Evolutionary conservation across 2,797 vertebrate species (phyloP), one percentile per base, ranked within the genome.

Genomic region (Hippocampus kuda): DNA sequence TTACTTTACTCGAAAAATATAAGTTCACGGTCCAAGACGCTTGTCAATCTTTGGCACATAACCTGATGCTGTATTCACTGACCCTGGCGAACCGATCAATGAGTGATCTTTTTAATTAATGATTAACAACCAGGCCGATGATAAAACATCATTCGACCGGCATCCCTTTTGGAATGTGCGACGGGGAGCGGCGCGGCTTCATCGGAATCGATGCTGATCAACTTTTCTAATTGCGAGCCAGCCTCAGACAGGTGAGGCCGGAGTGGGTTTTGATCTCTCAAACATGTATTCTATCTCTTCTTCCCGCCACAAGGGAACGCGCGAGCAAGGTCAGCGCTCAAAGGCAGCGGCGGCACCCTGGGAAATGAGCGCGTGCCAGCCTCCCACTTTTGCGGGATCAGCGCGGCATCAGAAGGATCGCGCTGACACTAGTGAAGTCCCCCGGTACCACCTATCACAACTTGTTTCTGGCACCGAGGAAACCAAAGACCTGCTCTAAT

Each of bases 211-310:
- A 72, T 81, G 76, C 71, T 81, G 79, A 87, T 88, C 66, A 80
- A 77, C 79, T 72, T 83, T 80, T 78, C 74, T 85, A 72, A 75
- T 70, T 76, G 84, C 59, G 78, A 72, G 2, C 3, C 66, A 70
- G 54, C 72, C 69, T 57, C 70, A 86, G 86, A 82, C 86, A 87
- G 85, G 85, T 88, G 84, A 86, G 77, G 57, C 74, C 20, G 57
- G 72, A 6, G 16, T 5, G 15, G 20, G 49, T 18, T 89, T 89
- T 91, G 90, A 91, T 90, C 88, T 90, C 80, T 77, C 83, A 90
- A 89, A 91, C 89, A 89, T 91, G 84, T 84, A 89, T 91, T 91
- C 87, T 79, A 84, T 90, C 81, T 88, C 83, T 91, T 88, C 85
- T 89, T 38, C 34, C 49, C 65, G 68, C 77, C 89, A 75, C 85